Evolutionary conservation across 2,797 vertebrate species (phyloP).

Genomic region (Lepus oiostolus): DNA sequence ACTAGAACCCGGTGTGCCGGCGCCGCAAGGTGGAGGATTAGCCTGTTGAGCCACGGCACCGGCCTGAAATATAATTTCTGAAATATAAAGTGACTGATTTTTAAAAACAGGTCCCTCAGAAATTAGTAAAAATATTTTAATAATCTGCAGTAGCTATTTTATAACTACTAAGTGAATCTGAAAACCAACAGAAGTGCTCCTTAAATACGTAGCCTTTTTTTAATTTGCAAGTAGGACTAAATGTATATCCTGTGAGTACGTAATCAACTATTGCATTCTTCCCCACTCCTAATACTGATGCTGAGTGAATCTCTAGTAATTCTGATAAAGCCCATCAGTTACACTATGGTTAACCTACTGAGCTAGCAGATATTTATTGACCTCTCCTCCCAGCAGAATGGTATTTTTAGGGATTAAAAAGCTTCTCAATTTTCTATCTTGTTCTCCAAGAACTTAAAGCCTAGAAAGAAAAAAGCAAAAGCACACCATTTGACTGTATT

Average conservation of each 20-base stretch:
- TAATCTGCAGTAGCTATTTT: slow-evolving; percentile 45
- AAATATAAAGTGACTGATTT: background rate
- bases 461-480: background rate
- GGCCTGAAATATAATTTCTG: background rate
- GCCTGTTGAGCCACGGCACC: too few species aligned
- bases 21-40: too few species aligned
- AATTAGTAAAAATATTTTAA: slow-evolving; percentile 19
- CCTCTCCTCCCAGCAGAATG: background rate
- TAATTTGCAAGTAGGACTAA: slow-evolving; percentile 35
- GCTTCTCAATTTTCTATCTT: background rate
- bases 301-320: background rate
- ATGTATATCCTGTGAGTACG: background rate
- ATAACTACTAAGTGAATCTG: slow-evolving; percentile 15
- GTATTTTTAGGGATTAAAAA: slow-evolving; percentile 22
- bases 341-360: background rate
- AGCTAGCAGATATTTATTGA: slow-evolving; percentile 8
- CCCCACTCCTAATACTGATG: background rate
- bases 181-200: slow-evolving; percentile 37
- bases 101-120: slow-evolving; percentile 15
- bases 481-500: background rate
- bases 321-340: background rate
- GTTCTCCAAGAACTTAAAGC: slow-evolving; percentile 6
- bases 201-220: background rate
- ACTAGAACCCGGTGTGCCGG: too few species aligned
- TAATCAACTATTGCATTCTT: background rate